These are phyloP conservation scores for Pica pica DNA, from an alignment of 2,113 vertebrate genomes.

Conservation along the genomic window DNA sequence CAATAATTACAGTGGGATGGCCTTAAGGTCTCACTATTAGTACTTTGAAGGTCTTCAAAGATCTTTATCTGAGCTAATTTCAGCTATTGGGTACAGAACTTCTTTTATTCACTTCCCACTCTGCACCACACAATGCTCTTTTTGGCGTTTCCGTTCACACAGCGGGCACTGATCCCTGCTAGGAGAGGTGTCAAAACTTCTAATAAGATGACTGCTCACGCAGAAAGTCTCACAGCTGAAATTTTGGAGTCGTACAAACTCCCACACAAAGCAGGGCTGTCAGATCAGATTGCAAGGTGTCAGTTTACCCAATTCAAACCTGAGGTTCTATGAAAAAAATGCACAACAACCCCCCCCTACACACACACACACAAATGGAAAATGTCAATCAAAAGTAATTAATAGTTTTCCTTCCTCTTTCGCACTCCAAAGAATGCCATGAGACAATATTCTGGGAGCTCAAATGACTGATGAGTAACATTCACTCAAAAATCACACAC, in stretches of 20 bases:
- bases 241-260: neutral
- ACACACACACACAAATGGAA: slow-evolving; percentile 38
- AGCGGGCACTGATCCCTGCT: neutral
- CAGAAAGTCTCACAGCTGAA: slow-evolving; percentile 12
- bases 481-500: neutral
- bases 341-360: neutral
- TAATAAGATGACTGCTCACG: slow-evolving; percentile 9
- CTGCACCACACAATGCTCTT: neutral
- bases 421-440: neutral
- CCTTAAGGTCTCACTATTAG: neutral
- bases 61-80: slow-evolving; percentile 17
- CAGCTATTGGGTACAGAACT: neutral
- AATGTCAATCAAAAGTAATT: slow-evolving; percentile 46
- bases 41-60: neutral
- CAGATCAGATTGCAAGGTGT: slow-evolving; percentile 38
- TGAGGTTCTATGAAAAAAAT: slow-evolving; percentile 39
- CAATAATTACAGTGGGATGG: neutral
- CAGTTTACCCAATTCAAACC: slow-evolving; percentile 49
- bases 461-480: slow-evolving; percentile 5
- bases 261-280: neutral
- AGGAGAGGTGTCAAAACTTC: slow-evolving; percentile 8
- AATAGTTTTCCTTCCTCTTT: neutral
- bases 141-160: slow-evolving; percentile 26
- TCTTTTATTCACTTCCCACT: neutral
- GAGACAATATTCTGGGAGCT: slow-evolving; percentile 5